Percentiles rank a stretch among this genome's conserved stretches.
Conservation (phyloP, 1,140 invertebrate species). For the Bombus difficillimus region DNA sequence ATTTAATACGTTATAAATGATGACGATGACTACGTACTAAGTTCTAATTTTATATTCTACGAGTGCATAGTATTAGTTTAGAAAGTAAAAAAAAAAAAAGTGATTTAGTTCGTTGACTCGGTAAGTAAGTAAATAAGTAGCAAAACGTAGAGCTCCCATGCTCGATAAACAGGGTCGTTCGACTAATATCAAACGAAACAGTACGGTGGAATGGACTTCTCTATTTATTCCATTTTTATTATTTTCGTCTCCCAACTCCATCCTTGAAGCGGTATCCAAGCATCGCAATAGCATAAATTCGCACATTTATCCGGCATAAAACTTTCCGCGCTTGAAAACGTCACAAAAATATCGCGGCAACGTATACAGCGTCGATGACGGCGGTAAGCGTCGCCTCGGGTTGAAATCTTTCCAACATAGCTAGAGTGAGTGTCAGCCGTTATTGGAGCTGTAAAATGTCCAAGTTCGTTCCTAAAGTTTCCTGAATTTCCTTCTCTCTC, state of each 20-base stretch:
- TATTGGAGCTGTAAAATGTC: constrained; percentile 60
- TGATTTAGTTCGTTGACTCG: not conserved
- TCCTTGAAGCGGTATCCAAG: not conserved
- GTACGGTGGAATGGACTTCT: not conserved
- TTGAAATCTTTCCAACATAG: constrained; percentile 45
- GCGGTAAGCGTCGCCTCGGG: constrained; percentile 35
- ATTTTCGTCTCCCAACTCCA: not conserved
- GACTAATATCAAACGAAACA: not conserved
- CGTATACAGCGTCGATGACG: constrained; percentile 48
- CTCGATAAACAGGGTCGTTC: not conserved
- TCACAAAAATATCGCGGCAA: constrained; percentile 45
- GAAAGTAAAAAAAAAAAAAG: not conserved
- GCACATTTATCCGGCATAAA: constrained; percentile 11
- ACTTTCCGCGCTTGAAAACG: constrained; percentile 41
- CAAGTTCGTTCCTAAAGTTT: constrained; percentile 48
- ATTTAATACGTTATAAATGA: not conserved
- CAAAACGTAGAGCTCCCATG: not conserved
- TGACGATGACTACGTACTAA: not conserved
- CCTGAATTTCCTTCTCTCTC: constrained; percentile 3
- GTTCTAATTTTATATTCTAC: not conserved
- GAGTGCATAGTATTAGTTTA: too few species aligned
- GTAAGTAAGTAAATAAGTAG: not conserved
- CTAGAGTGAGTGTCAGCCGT: constrained; percentile 46
- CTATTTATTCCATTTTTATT: not conserved
- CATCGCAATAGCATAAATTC: constrained; percentile 9